A percentile compares a stretch with the other conserved stretches of the same genome.
Evolutionary conservation across 2,113 vertebrate species (phyloP).

Genomic region (Grallaria varia): DNA sequence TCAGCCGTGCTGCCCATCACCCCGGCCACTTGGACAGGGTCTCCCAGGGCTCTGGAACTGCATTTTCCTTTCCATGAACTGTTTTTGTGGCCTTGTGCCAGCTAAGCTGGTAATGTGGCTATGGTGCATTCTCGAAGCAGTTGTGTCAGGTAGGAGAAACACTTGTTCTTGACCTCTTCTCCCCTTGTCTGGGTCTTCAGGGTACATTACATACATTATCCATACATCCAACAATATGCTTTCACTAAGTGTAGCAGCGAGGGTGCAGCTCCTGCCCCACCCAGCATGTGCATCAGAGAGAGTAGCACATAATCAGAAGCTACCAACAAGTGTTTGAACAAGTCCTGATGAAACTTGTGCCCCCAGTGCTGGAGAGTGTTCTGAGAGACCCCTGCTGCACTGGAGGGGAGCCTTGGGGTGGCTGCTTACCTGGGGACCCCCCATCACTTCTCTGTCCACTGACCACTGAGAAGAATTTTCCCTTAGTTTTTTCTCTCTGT

Average conservation of each 20-base stretch:
- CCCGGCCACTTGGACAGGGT: neutral
- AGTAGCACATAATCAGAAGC: neutral
- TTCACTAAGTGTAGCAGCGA: neutral
- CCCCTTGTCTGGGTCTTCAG: neutral
- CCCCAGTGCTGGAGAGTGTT: neutral
- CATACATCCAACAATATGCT: neutral
- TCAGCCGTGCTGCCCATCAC: neutral
- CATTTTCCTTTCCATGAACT: neutral
- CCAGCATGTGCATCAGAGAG: fast-evolving
- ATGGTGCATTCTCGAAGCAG: neutral
- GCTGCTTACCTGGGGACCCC: neutral
- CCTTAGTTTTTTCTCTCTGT: neutral
- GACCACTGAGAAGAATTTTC: neutral
- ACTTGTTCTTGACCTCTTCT: too few relatives aligned
- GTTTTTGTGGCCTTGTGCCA: fast-evolving
- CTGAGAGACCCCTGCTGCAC: neutral
- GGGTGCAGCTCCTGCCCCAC: neutral
- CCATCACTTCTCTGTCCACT: neutral
- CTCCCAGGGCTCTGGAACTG: neutral
- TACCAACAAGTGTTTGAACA: neutral
- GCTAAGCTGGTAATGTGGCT: neutral
- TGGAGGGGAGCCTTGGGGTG: neutral
- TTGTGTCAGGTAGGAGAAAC: neutral
- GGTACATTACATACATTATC: neutral
- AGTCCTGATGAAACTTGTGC: neutral